phyloP scores from a whole-genome alignment of 2,888 invertebrate species.

The Arenicola marina region DNA sequence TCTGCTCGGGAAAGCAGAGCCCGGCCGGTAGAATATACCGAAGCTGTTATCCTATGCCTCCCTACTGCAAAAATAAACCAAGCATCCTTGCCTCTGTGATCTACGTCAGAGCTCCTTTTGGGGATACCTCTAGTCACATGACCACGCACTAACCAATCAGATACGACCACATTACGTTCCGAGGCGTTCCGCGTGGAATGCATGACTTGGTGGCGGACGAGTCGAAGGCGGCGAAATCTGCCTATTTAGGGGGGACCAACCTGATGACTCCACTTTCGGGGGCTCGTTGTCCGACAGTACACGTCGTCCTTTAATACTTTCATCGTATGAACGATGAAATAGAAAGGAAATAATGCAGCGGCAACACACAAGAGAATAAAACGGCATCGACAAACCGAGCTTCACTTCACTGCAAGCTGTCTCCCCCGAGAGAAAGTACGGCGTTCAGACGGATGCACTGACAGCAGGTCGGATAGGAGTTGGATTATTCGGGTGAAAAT shows the following conservation, averaged over 20 bases:
- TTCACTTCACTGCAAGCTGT: neutral
- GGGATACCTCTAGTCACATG: neutral
- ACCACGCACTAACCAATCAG: neutral
- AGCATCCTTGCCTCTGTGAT: constrained; percentile 2
- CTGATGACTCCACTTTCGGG: too few relatives aligned
- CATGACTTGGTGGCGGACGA: neutral
- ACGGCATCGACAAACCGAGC: neutral
- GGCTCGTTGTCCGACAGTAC: too few relatives aligned
- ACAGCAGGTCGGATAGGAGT: neutral
- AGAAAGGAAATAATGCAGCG: too few relatives aligned
- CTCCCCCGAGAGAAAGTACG: too few relatives aligned
- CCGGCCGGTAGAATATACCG: too few relatives aligned
- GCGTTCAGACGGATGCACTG: too few relatives aligned
- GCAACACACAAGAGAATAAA: too few relatives aligned
- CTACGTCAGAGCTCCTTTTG: constrained; percentile 8
- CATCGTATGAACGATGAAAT: too few relatives aligned
- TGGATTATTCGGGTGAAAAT: constrained; percentile 9
- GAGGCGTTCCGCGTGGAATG: neutral
- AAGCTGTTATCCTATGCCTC: constrained; percentile 1
- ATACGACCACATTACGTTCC: constrained; percentile 5
- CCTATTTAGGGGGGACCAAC: neutral
- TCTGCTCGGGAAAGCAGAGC: too few relatives aligned
- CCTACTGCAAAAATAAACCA: neutral
- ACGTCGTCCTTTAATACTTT: too few relatives aligned
- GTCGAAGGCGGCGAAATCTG: neutral